Base-by-base conservation (phyloP, 2,113 vertebrate species). In the Osmerus mordax region DNA sequence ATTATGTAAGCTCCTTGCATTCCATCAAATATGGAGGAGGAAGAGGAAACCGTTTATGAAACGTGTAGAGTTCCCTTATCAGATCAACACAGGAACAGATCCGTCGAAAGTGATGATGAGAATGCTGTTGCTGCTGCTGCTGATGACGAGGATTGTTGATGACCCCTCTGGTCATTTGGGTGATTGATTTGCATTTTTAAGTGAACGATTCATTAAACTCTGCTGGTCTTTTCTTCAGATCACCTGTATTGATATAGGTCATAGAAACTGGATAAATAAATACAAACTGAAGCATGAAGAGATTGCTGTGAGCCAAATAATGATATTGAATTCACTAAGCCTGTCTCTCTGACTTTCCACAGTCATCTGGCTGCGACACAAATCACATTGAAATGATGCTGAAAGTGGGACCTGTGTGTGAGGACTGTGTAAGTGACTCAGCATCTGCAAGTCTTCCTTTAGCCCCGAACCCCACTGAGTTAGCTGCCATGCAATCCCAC, bases 401-500 rank as follows among this genome's bases (percentile, higher is more conserved):
- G 78, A 72, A 78, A 80, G 83, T 73, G 75, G 65, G 76, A 82
- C 80, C 70, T 81, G 75, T 76, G 68, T 70, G 68, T n/a, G 52
- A 41, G 52, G 25, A 78, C 68, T 69, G 18, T 4, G 5, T 65
- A 67, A 78, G 78, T 78, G 79, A 86, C 78, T 86, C 83, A 82
- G 86, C 84, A 77, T 25, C 67, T 78, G 67, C 61, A 72, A 72
- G 32, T 76, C 47, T 25, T 75, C 73, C 81, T 84, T 82, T 69
- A 77, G 78, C 60, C 77, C 73, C 18, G 71, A 47, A 78, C 77
- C 68, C 76, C 36, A 70, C 77, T 67, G 74, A 79, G 67, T 75
- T 82, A 78, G 81, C 82, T 79, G 82, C 75, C 78, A 83, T 73
- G 81, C 82, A 85, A 80, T 81, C 77, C 78, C 58, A 74, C 41